These are phyloP conservation scores for Vulpes lagopus DNA, from an alignment of 2,113 vertebrate species.

Conservation along the genomic window DNA sequence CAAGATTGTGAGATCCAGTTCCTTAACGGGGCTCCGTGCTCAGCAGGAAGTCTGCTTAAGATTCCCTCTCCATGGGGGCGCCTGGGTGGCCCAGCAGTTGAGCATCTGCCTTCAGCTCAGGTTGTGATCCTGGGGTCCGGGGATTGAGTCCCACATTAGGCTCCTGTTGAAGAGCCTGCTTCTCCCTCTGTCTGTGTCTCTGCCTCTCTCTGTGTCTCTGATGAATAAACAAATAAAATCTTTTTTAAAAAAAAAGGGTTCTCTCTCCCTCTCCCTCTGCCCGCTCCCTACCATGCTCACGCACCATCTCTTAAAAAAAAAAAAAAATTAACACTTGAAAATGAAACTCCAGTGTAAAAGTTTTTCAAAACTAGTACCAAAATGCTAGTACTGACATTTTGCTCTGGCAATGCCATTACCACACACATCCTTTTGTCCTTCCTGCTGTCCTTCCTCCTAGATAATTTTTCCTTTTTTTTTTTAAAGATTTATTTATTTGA, in stretches of 20 bases:
- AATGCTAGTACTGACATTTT: neutral
- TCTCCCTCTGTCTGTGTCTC: no score
- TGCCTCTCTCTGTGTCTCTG: no score
- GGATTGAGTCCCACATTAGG: no score
- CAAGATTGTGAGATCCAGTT: no score
- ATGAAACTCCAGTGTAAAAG: neutral
- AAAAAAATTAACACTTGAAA: neutral
- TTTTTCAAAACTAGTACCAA: neutral
- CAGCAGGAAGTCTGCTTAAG: neutral
- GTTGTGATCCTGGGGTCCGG: no score
- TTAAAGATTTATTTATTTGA: no score
- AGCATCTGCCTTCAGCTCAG: no score
- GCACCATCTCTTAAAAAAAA: neutral
- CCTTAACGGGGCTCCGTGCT: no score
- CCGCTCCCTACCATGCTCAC: neutral
- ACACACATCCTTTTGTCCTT: neutral
- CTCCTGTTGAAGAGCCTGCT: no score
- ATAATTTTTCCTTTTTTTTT: no score
- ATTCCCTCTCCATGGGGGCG: neutral
- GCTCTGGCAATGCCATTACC: neutral
- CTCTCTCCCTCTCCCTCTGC: neutral
- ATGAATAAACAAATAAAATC: no score
- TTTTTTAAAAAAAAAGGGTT: neutral
- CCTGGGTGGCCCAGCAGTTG: no score
- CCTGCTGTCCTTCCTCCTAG: neutral